A percentile compares a stretch with the other conserved stretches of the same genome.
phyloP scores from a whole-genome alignment of 2,888 invertebrate genomes.

The Erynnis tages region DNA sequence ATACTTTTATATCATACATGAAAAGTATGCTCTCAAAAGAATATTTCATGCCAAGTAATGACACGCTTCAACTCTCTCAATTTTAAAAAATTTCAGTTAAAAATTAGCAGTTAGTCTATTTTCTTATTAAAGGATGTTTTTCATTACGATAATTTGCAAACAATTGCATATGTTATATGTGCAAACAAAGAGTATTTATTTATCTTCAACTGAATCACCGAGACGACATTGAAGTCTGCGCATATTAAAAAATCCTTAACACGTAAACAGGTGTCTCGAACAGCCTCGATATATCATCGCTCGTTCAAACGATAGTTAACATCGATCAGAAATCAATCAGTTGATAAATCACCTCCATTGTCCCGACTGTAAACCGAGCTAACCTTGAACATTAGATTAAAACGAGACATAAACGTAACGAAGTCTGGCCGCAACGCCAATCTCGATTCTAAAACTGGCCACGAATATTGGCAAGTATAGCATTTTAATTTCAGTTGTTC shows the following conservation, averaged over 20 bases:
- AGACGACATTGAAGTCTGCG: conserved; percentile 2
- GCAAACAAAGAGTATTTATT: not conserved
- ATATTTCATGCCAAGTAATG: conserved; percentile 17
- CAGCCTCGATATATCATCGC: conserved; percentile 1
- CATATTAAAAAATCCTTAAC: not conserved
- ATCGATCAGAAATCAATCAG: conserved; percentile 38
- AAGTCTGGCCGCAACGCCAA: conserved; percentile 69
- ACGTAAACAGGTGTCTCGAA: not conserved
- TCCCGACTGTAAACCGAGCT: conserved; percentile 37
- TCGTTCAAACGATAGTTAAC: not conserved
- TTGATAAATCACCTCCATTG: conserved; percentile 40
- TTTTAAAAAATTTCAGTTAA: conserved; percentile 2
- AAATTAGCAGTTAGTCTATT: not conserved
- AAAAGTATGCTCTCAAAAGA: not conserved
- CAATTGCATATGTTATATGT: not conserved
- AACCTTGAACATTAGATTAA: conserved; percentile 52
- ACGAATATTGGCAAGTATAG: conserved; percentile 77
- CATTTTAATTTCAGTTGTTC: conserved; percentile 81
- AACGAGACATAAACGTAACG: conserved; percentile 49
- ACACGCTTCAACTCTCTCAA: conserved; percentile 1
- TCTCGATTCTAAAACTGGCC: conserved; percentile 73
- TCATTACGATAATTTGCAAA: not conserved
- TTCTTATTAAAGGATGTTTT: not conserved
- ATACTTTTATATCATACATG: conserved; percentile 2
- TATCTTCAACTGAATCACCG: not conserved